A percentile compares a stretch with the other conserved stretches of the same genome.
Conservation (phyloP, 2,888 invertebrate species). For the Lasioglossum pauxillum region DNA sequence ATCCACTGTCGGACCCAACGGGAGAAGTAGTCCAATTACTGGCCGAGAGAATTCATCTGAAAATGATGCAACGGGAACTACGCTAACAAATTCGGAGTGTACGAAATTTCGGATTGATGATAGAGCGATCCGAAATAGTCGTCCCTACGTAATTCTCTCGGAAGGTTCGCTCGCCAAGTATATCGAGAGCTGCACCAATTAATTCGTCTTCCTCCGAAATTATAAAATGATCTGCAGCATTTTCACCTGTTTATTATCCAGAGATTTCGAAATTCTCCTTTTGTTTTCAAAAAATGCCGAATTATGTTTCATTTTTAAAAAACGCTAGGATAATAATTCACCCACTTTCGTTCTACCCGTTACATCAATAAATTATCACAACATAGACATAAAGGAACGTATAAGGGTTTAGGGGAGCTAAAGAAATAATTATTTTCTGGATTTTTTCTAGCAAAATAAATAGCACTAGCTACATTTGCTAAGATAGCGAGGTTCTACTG, state of each 20-base stretch:
- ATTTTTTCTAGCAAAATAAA: too few relatives aligned
- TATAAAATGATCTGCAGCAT: not conserved
- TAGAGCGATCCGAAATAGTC: not conserved
- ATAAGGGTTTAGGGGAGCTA: too few relatives aligned
- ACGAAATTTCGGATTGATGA: not conserved
- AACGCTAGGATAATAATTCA: too few relatives aligned
- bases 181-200: not conserved
- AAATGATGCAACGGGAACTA: slow-evolving; percentile 38
- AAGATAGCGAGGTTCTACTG: too few relatives aligned
- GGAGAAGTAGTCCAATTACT: slow-evolving; percentile 56
- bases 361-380: too few relatives aligned
- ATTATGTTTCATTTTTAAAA: too few relatives aligned
- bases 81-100: not conserved
- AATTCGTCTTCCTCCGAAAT: not conserved
- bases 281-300: too few relatives aligned
- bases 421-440: too few relatives aligned
- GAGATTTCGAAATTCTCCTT: too few relatives aligned
- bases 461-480: too few relatives aligned
- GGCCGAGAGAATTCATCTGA: slow-evolving; percentile 48
- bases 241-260: not conserved
- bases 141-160: not conserved
- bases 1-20: slow-evolving; percentile 36
- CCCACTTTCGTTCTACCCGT: too few relatives aligned
- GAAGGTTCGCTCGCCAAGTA: not conserved
- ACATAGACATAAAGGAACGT: too few relatives aligned